A percentile compares a stretch with the other conserved stretches of the same genome.
Conservation (phyloP, 2,888 invertebrate species). For the Apotomis capreana region DNA sequence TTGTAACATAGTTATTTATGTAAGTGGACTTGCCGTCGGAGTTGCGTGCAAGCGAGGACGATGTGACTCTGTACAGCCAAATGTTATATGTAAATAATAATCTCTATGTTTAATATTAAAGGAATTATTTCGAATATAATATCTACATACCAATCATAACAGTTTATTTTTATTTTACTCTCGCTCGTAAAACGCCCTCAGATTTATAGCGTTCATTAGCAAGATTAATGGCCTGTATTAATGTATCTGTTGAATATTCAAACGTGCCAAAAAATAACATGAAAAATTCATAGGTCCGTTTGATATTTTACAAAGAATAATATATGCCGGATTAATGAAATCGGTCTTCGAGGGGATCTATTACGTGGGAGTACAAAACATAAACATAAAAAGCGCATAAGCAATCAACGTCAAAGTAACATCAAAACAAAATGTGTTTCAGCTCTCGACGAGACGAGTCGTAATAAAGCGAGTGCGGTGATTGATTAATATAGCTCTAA, state of each 20-base stretch:
- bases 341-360: conserved; percentile 15
- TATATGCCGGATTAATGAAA: conserved; percentile 21
- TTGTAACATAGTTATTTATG: conserved; percentile 72
- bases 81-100: conserved; percentile 79
- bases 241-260: conserved; percentile 42
- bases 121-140: conserved; percentile 81
- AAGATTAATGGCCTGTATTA: conserved; percentile 39
- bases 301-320: conserved; percentile 23
- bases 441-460: conserved; percentile 53
- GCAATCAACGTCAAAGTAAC: conserved; percentile 60
- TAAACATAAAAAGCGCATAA: conserved; percentile 61
- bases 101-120: conserved; percentile 79
- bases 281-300: conserved; percentile 34
- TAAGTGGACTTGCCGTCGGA: conserved; percentile 69
- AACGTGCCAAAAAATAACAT: conserved; percentile 29
- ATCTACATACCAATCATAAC: conserved; percentile 71
- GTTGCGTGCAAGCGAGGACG: conserved; percentile 57
- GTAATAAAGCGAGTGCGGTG: conserved; percentile 67
- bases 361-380: conserved; percentile 44
- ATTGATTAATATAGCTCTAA: conserved; percentile 75
- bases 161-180: conserved; percentile 57
- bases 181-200: conserved; percentile 41
- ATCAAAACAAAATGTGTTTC: conserved; percentile 53
- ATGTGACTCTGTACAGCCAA: conserved; percentile 75
- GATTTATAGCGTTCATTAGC: conserved; percentile 41